Evolutionary conservation across 2,113 vertebrate species (phyloP).

Genomic region (Tetrao urogallus): DNA sequence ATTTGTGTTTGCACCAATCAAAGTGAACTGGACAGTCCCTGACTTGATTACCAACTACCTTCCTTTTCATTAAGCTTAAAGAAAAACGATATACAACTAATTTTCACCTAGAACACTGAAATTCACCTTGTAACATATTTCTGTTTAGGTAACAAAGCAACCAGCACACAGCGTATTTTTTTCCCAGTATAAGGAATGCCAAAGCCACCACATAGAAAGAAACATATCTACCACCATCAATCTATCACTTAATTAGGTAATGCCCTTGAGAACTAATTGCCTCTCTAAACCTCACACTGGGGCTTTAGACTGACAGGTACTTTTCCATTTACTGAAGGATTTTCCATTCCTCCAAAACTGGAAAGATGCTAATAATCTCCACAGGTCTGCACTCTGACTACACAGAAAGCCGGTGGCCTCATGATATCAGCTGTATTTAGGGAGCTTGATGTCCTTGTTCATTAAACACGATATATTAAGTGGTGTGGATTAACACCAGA

Average conservation of each 20-base stretch:
- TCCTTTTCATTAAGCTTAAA: background rate
- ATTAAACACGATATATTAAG: background rate
- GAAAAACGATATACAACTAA: background rate
- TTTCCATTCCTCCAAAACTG: background rate
- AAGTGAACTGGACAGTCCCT: background rate
- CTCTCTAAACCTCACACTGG: background rate
- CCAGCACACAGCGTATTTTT: background rate
- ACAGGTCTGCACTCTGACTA: background rate
- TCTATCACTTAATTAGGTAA: constrained; percentile 16
- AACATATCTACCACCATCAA: background rate
- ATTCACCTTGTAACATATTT: background rate
- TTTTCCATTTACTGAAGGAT: constrained; percentile 4
- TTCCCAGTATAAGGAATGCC: background rate
- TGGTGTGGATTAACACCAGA: background rate
- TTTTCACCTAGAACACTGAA: background rate
- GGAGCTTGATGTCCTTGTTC: background rate
- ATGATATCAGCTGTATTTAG: background rate
- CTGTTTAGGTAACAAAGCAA: background rate
- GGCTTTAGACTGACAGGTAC: background rate
- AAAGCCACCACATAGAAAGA: constrained; percentile 12
- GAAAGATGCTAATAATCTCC: background rate
- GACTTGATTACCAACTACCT: background rate
- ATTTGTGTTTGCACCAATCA: background rate
- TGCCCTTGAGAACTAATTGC: constrained; percentile 18
- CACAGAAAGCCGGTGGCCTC: background rate